A percentile compares a stretch with the other conserved stretches of the same genome.
phyloP scores from a whole-genome alignment of 2,888 invertebrate species.

The Lithophane semibrunnea region DNA sequence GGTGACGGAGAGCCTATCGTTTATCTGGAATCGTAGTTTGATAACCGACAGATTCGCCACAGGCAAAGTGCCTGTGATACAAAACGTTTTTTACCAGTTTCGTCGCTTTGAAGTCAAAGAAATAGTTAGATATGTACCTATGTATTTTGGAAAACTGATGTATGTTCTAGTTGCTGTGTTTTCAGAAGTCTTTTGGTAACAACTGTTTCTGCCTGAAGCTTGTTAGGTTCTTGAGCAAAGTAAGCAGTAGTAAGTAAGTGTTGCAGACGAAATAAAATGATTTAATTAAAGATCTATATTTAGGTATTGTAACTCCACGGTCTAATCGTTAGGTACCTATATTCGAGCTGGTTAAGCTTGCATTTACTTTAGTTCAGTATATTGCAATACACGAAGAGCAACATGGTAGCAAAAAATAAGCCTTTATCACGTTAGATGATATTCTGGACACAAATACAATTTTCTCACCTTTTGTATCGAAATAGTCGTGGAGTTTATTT shows the following conservation, averaged over 20 bases:
- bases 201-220: neutral
- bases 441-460: slow-evolving; percentile 11
- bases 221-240: neutral
- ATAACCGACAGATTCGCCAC: neutral
- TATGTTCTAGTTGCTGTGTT: neutral
- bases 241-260: neutral
- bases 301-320: neutral
- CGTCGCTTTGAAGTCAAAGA: neutral
- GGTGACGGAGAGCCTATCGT: neutral
- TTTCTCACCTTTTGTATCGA: slow-evolving; percentile 27
- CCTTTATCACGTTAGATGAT: neutral
- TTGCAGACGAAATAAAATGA: neutral
- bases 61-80: neutral
- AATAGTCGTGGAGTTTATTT: slow-evolving; percentile 17
- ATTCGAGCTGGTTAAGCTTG: no score
- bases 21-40: neutral
- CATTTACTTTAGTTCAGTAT: neutral
- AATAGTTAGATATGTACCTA: no score
- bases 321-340: neutral
- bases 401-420: neutral
- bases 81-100: neutral
- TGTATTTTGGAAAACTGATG: neutral
- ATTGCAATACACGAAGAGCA: neutral
- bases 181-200: neutral
- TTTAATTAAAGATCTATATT: neutral